Evolutionary conservation across 2,888 invertebrate species (phyloP), one percentile per base, ranked within the genome.

Genomic region (Atethmia centrago): DNA sequence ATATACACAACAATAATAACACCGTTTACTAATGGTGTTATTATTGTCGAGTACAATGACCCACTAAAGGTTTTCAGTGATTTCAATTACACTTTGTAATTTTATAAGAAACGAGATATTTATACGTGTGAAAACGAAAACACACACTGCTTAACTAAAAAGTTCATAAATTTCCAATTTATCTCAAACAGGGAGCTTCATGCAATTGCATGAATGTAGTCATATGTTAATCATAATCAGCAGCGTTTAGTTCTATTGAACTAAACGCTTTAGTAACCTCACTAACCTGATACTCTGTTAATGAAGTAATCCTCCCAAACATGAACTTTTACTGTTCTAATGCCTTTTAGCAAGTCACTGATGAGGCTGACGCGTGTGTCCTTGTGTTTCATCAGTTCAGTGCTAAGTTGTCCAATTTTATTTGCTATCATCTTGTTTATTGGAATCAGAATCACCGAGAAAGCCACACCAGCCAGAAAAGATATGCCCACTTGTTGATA

Each of bases 261-360:
- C 16, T 7, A 16, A 59, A 53, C 2, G 9, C 12, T 47, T 53
- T 49, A 12, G 16, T 56, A 62, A 62, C 31, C 5, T 10, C 25
- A 76, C 85, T 95, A 91, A 98, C 98, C 97, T 86, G 97, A 95
- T 66, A 98, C 97, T 92, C 97, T 97, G 49, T 96, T 93, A 62
- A 97, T 97, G 90, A 99, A 99, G 92, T 98, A 97, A 76, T 98
- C 97, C 94, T 99, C 99, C 99, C 99, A 99, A 25, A 98, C 98
- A 91, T 99, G 98, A 75, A 99, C 96, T 94, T 99, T 99, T 47
- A 99, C 98, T 14, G 98, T 98, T 85, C 98, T 97, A 71, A 99
- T 99, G 28, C 99, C 99, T 84, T 97, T 97, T 75, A 99, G 96
- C 79, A 99, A 96, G 95, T 99, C 99, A 65, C 98, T 97, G 90